Percentiles rank a stretch among this genome's conserved stretches.
Evolutionary conservation across 2,888 invertebrate genomes (phyloP).

Genomic region (Tipula helvola): DNA sequence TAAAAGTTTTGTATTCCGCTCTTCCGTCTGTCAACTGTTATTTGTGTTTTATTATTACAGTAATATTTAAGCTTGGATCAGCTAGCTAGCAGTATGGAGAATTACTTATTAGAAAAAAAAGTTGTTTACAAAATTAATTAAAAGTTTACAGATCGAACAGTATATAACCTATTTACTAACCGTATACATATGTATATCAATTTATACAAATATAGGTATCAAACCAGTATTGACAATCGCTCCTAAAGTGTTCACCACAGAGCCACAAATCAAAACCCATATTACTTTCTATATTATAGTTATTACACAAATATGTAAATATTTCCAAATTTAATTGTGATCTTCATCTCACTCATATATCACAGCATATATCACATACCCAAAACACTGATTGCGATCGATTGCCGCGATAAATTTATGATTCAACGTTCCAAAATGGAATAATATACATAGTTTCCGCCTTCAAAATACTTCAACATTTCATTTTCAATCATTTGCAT

Average conservation of each 20-base stretch:
- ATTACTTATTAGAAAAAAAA: no score
- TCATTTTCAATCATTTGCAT: neutral
- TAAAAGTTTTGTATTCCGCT: no score
- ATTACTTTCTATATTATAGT: neutral
- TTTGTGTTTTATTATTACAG: no score
- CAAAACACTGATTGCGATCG: neutral
- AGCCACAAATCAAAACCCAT: neutral
- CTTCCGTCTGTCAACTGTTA: no score
- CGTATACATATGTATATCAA: no score
- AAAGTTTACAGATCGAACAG: no score
- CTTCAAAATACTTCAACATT: neutral
- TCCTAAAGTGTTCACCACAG: neutral
- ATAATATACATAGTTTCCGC: neutral
- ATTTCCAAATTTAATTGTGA: neutral
- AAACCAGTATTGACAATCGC: no score
- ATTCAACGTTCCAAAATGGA: neutral
- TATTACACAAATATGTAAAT: neutral
- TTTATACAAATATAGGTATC: no score
- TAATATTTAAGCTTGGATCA: no score
- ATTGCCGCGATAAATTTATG: neutral
- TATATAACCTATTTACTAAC: no score
- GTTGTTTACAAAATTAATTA: no score
- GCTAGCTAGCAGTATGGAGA: no score
- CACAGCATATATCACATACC: neutral
- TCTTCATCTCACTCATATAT: neutral